These are phyloP conservation scores for Xanthia togata DNA, from an alignment of 2,888 invertebrate species.

Conservation along the genomic window DNA sequence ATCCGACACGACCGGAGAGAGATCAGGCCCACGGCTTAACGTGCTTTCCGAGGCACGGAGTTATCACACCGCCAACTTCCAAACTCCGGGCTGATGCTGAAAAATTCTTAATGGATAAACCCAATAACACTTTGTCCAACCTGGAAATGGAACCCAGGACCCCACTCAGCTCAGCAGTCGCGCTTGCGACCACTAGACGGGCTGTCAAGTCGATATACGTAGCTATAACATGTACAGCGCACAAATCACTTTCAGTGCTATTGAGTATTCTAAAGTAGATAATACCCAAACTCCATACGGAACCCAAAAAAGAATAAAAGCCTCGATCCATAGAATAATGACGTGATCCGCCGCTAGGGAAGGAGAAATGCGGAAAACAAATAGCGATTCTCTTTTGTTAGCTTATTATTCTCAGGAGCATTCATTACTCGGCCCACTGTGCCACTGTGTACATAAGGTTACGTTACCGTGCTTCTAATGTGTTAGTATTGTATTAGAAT, in stretches of 20 bases:
- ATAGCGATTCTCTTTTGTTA: constrained; percentile 89
- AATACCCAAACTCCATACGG: constrained; percentile 46
- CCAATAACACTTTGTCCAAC: too few relatives aligned
- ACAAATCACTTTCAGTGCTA: not conserved
- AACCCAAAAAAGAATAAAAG: constrained; percentile 70
- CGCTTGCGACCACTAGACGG: too few relatives aligned
- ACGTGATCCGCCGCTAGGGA: constrained; percentile 84
- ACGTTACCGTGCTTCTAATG: constrained; percentile 61
- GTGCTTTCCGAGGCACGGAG: too few relatives aligned
- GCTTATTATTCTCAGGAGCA: constrained; percentile 88
- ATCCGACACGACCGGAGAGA: too few relatives aligned
- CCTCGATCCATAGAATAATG: constrained; percentile 83
- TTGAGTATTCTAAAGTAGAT: not conserved
- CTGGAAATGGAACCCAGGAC: too few relatives aligned
- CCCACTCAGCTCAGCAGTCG: too few relatives aligned
- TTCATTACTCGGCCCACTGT: constrained; percentile 85
- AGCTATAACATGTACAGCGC: not conserved
- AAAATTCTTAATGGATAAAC: too few relatives aligned
- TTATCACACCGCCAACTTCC: too few relatives aligned
- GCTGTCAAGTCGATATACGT: not conserved
- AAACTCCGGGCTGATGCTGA: too few relatives aligned
- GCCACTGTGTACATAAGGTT: constrained; percentile 72
- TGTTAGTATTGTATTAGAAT: constrained; percentile 64
- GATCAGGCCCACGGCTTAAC: too few relatives aligned
- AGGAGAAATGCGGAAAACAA: constrained; percentile 85